A percentile compares a stretch with the other conserved stretches of the same genome.
phyloP scores from a whole-genome alignment of 2,888 invertebrate genomes.

The Phengaris arion region DNA sequence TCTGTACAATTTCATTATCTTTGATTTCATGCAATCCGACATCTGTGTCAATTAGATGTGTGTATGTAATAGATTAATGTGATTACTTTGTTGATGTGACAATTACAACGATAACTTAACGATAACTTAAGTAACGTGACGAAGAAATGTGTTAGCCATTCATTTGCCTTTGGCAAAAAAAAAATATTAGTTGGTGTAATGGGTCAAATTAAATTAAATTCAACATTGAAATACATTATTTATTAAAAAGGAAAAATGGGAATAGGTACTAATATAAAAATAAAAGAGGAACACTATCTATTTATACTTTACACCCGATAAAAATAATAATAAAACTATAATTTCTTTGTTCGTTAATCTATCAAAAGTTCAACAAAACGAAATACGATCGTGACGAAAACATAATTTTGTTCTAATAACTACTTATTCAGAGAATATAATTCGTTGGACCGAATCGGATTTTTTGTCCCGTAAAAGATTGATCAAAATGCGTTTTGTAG shows the following conservation, averaged over 20 bases:
- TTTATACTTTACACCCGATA: neutral
- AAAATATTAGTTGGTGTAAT: neutral
- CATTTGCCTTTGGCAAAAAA: neutral
- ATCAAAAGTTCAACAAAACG: conserved; percentile 27
- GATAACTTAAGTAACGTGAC: neutral
- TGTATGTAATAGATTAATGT: conserved; percentile 29
- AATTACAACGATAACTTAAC: neutral
- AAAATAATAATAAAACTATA: conserved; percentile 9
- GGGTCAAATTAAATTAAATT: too few relatives aligned
- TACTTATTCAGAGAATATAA: conserved; percentile 62
- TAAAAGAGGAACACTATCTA: neutral
- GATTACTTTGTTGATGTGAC: conserved; percentile 8
- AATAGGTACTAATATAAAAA: too few relatives aligned
- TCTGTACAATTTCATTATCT: conserved; percentile 64
- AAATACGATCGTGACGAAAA: conserved; percentile 63
- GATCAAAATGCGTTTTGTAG: neutral
- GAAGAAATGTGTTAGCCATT: neutral
- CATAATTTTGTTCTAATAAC: conserved; percentile 68
- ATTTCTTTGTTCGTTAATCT: conserved; percentile 1
- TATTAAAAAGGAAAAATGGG: too few relatives aligned
- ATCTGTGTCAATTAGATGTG: conserved; percentile 53
- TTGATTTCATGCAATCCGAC: conserved; percentile 60
- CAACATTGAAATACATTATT: too few relatives aligned
- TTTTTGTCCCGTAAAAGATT: conserved; percentile 41
- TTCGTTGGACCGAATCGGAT: conserved; percentile 63